Evolutionary conservation across 2,888 invertebrate genomes (phyloP), one percentile per base, ranked within the genome.

Genomic region (Protophormia terraenovae): DNA sequence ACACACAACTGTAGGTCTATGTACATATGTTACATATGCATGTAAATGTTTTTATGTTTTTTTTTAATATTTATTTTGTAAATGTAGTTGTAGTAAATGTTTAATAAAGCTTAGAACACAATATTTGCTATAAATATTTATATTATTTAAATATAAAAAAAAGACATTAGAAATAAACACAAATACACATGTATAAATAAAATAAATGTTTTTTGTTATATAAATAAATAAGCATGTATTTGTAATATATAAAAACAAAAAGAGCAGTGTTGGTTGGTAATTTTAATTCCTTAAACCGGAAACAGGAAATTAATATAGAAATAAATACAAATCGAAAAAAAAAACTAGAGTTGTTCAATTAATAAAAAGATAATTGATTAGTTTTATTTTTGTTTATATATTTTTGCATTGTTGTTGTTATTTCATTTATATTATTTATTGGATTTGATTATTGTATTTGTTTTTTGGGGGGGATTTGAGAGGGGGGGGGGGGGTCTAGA

Each of bases 51-150:
- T 58, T n/a, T n/a, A n/a, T 32, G 27, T 58, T 58, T 29, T 32
- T 58, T 58, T 16, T 8, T 58, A 16, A 19, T 58, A 3, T 29
- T 32, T 58, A 2, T 27, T 55, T 58, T 58, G 14, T 55, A 27
- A 27, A 24, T 6, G 0, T 38, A 35, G 32, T n/a, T n/a, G 27
- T n/a, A n/a, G n/a, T 62, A 55, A 76, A 66, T 66, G 24, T 53
- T 66, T 66, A 66, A 55, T 66, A 76, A 76, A 76, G 76, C 66
- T 76, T 55, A 55, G 22, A 55, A 55, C 19, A 66, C 64, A 53
- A 50, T 50, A 73, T 29, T n/a, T 35, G 16, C 38, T 53, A 16
- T 24, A 19, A 14, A 50, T 32, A 50, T 16, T 32, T 6, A 24
- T 45, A 45, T 45, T 45, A 45, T 50, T 22, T 22, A 50, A 19